Evolutionary conservation across 2,797 vertebrate genomes (phyloP).

Genomic region (Huso huso): DNA sequence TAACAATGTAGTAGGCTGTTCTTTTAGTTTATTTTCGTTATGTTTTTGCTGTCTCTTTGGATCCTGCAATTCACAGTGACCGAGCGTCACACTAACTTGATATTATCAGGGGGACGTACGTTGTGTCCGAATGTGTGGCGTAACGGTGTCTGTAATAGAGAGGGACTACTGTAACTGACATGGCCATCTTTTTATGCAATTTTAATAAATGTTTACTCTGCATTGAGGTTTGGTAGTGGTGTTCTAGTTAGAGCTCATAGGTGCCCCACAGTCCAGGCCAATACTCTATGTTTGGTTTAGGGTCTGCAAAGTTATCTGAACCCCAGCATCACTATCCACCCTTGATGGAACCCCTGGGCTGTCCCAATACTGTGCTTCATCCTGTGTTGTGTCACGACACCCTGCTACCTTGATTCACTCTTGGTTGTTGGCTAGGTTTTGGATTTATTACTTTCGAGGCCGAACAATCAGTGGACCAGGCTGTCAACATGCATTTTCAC

Average conservation of each 20-base stretch:
- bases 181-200: too few relatives aligned
- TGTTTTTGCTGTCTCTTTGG: too few relatives aligned
- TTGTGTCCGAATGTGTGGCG: too few relatives aligned
- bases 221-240: too few relatives aligned
- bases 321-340: constrained; percentile 68
- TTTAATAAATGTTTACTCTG: too few relatives aligned
- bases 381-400: constrained; percentile 99
- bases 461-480: constrained; percentile 99
- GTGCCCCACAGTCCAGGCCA: constrained; percentile 35
- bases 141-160: too few relatives aligned
- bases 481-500: constrained; percentile 99
- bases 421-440: constrained; percentile 99
- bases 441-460: constrained; percentile 99
- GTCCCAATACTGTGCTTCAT: constrained; percentile 98
- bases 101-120: too few relatives aligned
- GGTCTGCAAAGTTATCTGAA: constrained; percentile 71
- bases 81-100: too few relatives aligned
- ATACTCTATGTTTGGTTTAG: constrained; percentile 43
- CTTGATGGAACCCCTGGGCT: constrained; percentile 70
- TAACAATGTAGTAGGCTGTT: too few relatives aligned
- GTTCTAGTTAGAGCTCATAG: neutral
- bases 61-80: too few relatives aligned
- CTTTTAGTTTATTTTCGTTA: too few relatives aligned
- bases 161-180: too few relatives aligned
- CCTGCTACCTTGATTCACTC: constrained; percentile 99